phyloP scores from a whole-genome alignment of 2,888 invertebrate genomes.

The Drosophila helvetica region DNA sequence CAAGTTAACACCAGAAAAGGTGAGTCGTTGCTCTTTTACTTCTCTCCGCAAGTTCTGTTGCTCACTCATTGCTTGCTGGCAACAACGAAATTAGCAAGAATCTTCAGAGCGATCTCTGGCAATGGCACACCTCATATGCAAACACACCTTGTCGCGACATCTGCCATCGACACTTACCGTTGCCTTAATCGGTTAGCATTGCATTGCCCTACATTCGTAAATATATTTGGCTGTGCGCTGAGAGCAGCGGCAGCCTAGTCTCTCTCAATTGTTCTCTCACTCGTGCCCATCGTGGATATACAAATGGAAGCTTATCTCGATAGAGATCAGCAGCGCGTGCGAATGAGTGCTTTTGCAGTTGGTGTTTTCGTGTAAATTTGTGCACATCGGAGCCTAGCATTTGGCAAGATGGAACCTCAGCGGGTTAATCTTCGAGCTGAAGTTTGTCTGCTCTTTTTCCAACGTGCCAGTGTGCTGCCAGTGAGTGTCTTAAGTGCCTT shows the following conservation, averaged over 20 bases:
- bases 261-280: no score
- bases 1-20: no score
- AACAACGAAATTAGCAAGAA: not conserved
- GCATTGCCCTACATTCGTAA: not conserved
- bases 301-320: not conserved
- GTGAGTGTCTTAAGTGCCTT: constrained; percentile 62
- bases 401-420: not conserved
- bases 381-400: not conserved
- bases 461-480: constrained; percentile 37
- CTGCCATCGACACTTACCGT: not conserved
- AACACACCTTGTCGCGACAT: not conserved
- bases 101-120: not conserved
- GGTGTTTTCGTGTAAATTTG: not conserved
- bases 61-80: not conserved
- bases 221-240: not conserved
- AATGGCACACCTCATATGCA: not conserved
- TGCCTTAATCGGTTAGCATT: not conserved
- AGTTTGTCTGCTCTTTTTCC: constrained; percentile 1
- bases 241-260: no score
- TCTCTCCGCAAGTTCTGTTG: no score
- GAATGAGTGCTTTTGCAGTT: not conserved
- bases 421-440: not conserved
- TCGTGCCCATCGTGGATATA: no score
- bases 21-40: no score
- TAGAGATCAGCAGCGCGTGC: not conserved